Evolutionary conservation across 2,113 vertebrate genomes (phyloP), one percentile per base, ranked within the genome.

Genomic region (Cyrtonyx montezumae): DNA sequence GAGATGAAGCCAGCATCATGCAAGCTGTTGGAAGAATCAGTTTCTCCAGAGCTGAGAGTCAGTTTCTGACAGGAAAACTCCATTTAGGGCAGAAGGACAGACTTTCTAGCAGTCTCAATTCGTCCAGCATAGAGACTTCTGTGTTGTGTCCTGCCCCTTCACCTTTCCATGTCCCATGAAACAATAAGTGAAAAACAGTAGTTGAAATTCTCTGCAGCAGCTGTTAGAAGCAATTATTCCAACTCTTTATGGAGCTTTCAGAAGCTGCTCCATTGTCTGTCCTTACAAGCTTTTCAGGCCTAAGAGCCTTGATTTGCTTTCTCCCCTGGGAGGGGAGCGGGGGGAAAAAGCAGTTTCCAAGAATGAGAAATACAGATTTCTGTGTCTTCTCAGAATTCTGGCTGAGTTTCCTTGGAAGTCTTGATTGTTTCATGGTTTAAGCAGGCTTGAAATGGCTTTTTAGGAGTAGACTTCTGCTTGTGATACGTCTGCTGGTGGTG

Each of bases 161-260:
- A 91, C 94, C 91, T 92, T 62, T 90, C 68, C 79, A 61, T 91
- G 61, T 93, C 93, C 87, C 66, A 22, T 86, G 93, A 79, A 96
- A 93, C 85, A 88, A 87, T 89, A 95, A 70, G 91, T 86, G 90
- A 90, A 95, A 90, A 96, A 94, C 78, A 86, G 30, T 48, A 36
- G 69, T 73, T 90, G 53, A 51, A 90, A 76, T 93, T 94, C 56
- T 91, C n/a, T 94, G 45, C 56, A 48, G 17, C 66, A 79, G 79
- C 91, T 95, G 77, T 91, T 95, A 68, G 79, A 91, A 93, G 48
- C 84, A 84, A 88, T 95, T 96, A 86, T 91, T 91, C 76, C 79
- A 62, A 8, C 21, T 88, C 76, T 96, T 89, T 68, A 69, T 79
- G 77, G 74, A 84, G 77, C 77, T 93, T 95, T 95, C 80, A 87